Base-by-base conservation (phyloP, 2,113 vertebrate genomes). In the Hemicordylus capensis region DNA sequence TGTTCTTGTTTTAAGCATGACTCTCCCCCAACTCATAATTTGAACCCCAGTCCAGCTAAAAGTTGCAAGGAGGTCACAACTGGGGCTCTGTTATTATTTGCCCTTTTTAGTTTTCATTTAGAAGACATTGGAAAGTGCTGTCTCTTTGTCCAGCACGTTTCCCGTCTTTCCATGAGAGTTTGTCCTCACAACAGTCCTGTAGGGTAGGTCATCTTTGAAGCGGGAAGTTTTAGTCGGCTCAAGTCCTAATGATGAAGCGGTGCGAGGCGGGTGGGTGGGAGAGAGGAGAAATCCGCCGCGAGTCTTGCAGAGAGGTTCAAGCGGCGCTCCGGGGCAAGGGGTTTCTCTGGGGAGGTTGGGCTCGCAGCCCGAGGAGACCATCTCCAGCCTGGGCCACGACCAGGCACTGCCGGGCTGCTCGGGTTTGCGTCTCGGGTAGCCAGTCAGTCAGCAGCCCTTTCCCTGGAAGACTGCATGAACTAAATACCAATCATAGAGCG, bases 401-500 rank as follows among this genome's bases (percentile, higher is more conserved):
- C n/a, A n/a, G n/a, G n/a, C n/a, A n/a, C n/a, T n/a, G n/a, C n/a
- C n/a, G 87, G 84, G 91, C 92, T 78, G 91, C 87, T 39, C 7
- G 1, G 88, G 76, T 14, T 79, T 17, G 87, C 82, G 0, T 75
- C 34, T 1, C 54, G 34, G 8, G 1, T 34, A 90, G 75, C 83
- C 88, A 83, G 85, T 26, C 51, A 54, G n/a, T 51, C 54, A 76
- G 64, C 56, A 78, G 73, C 85, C 86, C 79, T 14, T 34, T 90
- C 88, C 93, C 87, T 28, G 51, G 51, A 67, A 83, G 59, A 1
- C 20, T 31, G 70, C 69, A 58, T 56, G n/a, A 1, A 87, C 93
- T 85, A 90, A 80, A 90, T 94, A 90, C 88, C 91, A 95, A 51
- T 95, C 91, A 86, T 51, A 88, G 88, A 75, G 89, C 76, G 83